A percentile compares a stretch with the other conserved stretches of the same genome.
Conservation (phyloP, 2,888 invertebrate species). For the Creontiades dilutus region DNA sequence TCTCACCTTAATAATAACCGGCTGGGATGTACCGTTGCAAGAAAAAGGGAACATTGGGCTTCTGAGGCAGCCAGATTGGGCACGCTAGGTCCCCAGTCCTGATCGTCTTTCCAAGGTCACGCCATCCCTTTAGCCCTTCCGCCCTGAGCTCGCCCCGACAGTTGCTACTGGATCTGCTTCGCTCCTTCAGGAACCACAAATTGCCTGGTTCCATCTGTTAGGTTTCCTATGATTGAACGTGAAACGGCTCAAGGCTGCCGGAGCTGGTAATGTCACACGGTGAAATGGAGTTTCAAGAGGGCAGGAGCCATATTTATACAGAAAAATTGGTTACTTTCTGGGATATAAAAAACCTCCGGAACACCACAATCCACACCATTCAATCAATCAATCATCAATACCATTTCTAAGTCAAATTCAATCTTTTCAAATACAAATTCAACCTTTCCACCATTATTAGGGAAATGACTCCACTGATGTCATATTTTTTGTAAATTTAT, state of each 20-base stretch:
- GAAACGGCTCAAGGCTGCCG: background rate
- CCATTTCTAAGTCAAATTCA: too few relatives aligned
- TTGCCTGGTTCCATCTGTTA: conserved; percentile 23
- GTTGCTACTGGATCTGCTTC: conserved; percentile 17
- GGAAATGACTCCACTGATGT: too few relatives aligned
- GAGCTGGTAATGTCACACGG: background rate
- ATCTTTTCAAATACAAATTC: too few relatives aligned
- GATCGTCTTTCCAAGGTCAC: conserved; percentile 20
- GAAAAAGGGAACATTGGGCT: background rate
- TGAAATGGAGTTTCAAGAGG: too few relatives aligned
- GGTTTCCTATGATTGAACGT: background rate
- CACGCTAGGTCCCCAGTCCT: conserved; percentile 13
- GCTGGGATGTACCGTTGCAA: conserved; percentile 8
- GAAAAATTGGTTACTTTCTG: too few relatives aligned
- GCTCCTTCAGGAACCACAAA: conserved; percentile 20
- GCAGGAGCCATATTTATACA: too few relatives aligned
- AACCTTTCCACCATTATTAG: too few relatives aligned
- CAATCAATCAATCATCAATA: too few relatives aligned
- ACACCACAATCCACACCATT: too few relatives aligned
- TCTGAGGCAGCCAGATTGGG: conserved; percentile 32
- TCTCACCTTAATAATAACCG: conserved; percentile 13
- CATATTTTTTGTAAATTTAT: too few relatives aligned
- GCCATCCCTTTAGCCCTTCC: conserved; percentile 18
- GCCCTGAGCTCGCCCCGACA: background rate
- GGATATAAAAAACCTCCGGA: too few relatives aligned